These are phyloP conservation scores for Symphodus melops DNA, from an alignment of 2,113 vertebrate species.

Conservation along the genomic window DNA sequence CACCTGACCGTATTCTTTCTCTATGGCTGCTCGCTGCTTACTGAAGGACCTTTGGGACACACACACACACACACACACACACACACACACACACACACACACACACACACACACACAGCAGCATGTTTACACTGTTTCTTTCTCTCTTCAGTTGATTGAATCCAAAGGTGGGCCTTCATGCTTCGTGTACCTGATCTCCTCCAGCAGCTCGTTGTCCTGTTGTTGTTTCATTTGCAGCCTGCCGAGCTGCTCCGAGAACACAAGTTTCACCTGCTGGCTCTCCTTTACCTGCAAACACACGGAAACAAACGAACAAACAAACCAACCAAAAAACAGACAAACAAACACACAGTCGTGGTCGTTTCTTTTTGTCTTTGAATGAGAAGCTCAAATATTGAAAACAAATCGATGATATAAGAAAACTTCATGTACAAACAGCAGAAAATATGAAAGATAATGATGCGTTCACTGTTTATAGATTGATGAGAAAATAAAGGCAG, in stretches of 20 bases:
- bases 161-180: neutral
- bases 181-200: conserved; percentile 89
- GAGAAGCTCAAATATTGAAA: too few relatives aligned
- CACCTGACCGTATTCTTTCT: conserved; percentile 93
- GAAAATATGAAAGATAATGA: too few relatives aligned
- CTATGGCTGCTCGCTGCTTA: conserved; percentile 91
- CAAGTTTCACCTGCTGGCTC: conserved; percentile 89
- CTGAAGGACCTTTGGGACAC: conserved; percentile 87
- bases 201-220: conserved; percentile 88
- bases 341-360: neutral
- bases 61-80: neutral
- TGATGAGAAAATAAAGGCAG: too few relatives aligned
- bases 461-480: too few relatives aligned
- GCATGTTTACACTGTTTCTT: neutral
- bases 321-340: neutral
- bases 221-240: conserved; percentile 89
- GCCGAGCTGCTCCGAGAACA: conserved; percentile 88
- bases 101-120: neutral
- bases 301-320: neutral
- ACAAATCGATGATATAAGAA: too few relatives aligned
- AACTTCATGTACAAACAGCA: too few relatives aligned
- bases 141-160: neutral
- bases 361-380: neutral
- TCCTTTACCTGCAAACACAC: conserved; percentile 84
- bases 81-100: too few relatives aligned